Base-by-base conservation (phyloP, 2,113 vertebrate species). In the Poeciliopsis occidentalis region DNA sequence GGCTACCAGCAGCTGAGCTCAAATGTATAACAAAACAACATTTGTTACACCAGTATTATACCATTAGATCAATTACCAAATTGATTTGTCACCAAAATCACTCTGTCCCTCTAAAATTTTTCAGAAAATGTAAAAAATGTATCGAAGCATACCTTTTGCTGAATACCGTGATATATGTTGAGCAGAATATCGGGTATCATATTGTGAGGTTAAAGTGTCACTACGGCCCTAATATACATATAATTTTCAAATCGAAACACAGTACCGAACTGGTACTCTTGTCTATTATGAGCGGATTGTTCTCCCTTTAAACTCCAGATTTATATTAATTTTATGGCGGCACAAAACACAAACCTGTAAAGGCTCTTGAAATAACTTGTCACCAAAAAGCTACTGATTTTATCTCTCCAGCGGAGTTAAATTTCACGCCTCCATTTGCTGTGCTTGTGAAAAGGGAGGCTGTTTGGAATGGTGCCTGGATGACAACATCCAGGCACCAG, bases 401-500 rank as follows among this genome's bases (percentile, higher is more conserved):
- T 57, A 24, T 26, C 51, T 64, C 17, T 69, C 1, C 8, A 13
- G 19, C 30, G 12, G 4, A 44, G 22, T 64, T 60, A 64, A 17
- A 10, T 32, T 39, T 72, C 44, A 37, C 37, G 7, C 39, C 32
- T 12, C 3, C 3, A 47, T 63, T 13, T n/a, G 12, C 60, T n/a
- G 19, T 24, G 22, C 13, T 19, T 57, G 54, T 26, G 3, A 65
- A 24, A 29, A 29, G 30, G n/a, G 24, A 17, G 39, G 13, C 12
- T 2, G 6, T 8, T 70, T 70, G 65, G 24, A 66, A 69, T 2
- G 34, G 8, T 66, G 61, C 54, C 67, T n/a, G 60, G 27, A 15
- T 57, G 54, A 37, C 64, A 60, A 69, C 67, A 41, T 15, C 26
- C 12, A 30, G 4, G 32, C 63, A 34, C 74, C n/a, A 71, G 39